Conservation (phyloP, 2,888 invertebrate genomes). For the Phyllotreta striolata region DNA sequence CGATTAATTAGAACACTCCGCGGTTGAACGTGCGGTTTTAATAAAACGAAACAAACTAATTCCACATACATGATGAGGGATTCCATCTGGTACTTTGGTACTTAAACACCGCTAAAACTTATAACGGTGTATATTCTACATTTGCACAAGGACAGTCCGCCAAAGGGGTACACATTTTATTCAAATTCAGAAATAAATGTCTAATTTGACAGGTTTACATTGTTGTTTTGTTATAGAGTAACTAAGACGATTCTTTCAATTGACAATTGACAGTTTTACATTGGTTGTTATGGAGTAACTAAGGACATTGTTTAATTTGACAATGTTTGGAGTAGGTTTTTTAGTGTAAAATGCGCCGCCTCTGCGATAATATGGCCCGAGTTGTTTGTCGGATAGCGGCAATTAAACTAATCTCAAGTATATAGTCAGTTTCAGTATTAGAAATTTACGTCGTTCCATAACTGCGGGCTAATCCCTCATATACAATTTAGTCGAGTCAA, state of each 20-base stretch:
- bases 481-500: conserved; percentile 55
- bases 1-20: conserved; percentile 43
- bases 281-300: too few species aligned
- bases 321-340: too few species aligned
- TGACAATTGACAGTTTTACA: too few species aligned
- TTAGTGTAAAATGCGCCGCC: conserved; percentile 4
- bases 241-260: too few species aligned
- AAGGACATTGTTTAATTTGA: too few species aligned
- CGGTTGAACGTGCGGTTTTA: conserved; percentile 42
- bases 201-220: too few species aligned
- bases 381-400: conserved; percentile 49
- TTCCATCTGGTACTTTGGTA: conserved; percentile 40
- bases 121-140: conserved; percentile 33
- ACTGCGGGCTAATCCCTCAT: conserved; percentile 53
- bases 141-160: neutral
- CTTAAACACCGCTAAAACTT: conserved; percentile 45
- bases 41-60: conserved; percentile 48
- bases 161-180: too few species aligned
- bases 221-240: too few species aligned
- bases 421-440: conserved; percentile 44
- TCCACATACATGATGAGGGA: conserved; percentile 48
- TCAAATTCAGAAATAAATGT: too few species aligned
- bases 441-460: conserved; percentile 54
- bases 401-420: conserved; percentile 57
- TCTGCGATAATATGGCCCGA: conserved; percentile 32